Evolutionary conservation across 2,113 vertebrate genomes (phyloP).

Genomic region (Bothrops jararaca): DNA sequence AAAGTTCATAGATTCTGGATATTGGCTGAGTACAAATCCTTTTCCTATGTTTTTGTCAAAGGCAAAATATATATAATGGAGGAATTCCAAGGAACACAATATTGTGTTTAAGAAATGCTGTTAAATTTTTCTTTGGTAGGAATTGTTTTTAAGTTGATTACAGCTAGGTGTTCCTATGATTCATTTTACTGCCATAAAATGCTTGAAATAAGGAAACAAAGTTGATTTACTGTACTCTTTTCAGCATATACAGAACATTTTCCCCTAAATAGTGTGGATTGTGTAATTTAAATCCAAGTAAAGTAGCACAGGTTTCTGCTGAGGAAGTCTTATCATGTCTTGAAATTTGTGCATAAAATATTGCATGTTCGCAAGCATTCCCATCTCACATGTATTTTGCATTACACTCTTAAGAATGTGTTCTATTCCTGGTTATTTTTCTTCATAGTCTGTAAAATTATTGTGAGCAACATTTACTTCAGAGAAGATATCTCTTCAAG

Average conservation of each 20-base stretch:
- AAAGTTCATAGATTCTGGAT: background rate
- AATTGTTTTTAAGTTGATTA: background rate
- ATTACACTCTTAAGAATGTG: background rate
- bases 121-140: background rate
- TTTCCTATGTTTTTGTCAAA: background rate
- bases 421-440: background rate
- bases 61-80: background rate
- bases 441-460: background rate
- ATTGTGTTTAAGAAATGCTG: background rate
- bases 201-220: background rate
- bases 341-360: background rate
- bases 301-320: background rate
- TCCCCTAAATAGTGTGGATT: background rate
- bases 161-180: background rate
- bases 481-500: background rate
- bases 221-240: background rate
- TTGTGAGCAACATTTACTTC: background rate
- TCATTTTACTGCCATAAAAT: background rate
- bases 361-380: background rate
- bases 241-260: background rate
- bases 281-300: background rate
- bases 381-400: background rate
- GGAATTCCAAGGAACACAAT: background rate
- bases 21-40: background rate
- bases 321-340: background rate